Evolutionary conservation across 2,113 vertebrate species (phyloP).

Genomic region (Danio rerio): DNA sequence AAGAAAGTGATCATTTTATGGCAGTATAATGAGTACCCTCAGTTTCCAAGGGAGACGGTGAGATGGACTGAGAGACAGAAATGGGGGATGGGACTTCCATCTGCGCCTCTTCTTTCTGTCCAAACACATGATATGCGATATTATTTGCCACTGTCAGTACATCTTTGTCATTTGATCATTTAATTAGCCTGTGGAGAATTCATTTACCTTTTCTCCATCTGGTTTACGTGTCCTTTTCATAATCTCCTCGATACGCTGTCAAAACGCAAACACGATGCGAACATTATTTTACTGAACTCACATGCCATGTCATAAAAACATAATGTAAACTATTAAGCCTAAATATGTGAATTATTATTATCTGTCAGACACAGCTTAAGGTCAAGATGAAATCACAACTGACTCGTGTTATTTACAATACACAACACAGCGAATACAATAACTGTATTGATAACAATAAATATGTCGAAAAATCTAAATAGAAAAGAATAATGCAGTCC

Average conservation of each 20-base stretch:
- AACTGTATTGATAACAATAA: no score
- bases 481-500: no score
- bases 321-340: background rate
- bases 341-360: background rate
- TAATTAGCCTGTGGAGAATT: background rate
- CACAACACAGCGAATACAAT: no score
- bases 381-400: no score
- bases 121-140: constrained; percentile 29
- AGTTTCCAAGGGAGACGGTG: constrained; percentile 46
- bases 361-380: no score
- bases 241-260: constrained; percentile 96
- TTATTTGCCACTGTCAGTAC: constrained; percentile 19
- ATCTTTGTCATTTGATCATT: background rate
- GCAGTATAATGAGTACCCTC: constrained; percentile 35
- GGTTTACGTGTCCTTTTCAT: constrained; percentile 97
- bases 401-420: no score
- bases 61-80: constrained; percentile 46
- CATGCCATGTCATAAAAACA: background rate
- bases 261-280: background rate
- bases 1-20: no score
- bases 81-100: constrained; percentile 63
- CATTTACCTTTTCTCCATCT: constrained; percentile 83
- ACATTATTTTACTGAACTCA: background rate
- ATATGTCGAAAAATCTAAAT: no score
- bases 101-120: constrained; percentile 54